Evolutionary conservation across 2,113 vertebrate species (phyloP).

Genomic region (Brachyistius frenatus): DNA sequence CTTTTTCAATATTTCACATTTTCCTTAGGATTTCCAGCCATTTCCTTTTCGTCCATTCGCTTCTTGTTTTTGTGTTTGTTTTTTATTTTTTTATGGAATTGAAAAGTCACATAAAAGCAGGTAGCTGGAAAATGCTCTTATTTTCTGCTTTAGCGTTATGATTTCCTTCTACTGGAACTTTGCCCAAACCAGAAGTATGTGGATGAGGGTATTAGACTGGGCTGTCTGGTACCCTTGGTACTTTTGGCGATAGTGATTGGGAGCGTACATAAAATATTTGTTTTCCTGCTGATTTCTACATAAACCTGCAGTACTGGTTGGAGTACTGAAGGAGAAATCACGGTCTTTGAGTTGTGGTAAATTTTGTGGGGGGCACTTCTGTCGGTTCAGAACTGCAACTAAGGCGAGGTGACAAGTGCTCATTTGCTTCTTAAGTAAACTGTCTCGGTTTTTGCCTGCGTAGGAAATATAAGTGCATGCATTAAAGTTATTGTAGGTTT

Average conservation of each 20-base stretch:
- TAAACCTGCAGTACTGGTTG: too few species aligned
- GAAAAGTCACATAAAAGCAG: background rate
- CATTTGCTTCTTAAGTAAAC: constrained; percentile 1
- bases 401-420: constrained; percentile 3
- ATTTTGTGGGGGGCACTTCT: background rate
- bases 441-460: constrained; percentile 23
- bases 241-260: background rate
- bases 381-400: constrained; percentile 6
- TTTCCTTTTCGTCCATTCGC: background rate
- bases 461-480: constrained; percentile 69
- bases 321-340: background rate
- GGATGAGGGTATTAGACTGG: background rate
- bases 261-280: background rate
- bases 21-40: background rate
- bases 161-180: too few species aligned
- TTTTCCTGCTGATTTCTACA: too few species aligned
- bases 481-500: constrained; percentile 24
- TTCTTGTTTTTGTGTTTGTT: background rate
- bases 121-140: too few species aligned
- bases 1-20: background rate
- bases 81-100: background rate
- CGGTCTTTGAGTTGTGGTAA: background rate
- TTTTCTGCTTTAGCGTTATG: too few species aligned
- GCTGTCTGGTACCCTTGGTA: background rate
- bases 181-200: background rate